These are phyloP conservation scores for Oryzias melastigma DNA, from an alignment of 2,113 vertebrate genomes.

Conservation along the genomic window DNA sequence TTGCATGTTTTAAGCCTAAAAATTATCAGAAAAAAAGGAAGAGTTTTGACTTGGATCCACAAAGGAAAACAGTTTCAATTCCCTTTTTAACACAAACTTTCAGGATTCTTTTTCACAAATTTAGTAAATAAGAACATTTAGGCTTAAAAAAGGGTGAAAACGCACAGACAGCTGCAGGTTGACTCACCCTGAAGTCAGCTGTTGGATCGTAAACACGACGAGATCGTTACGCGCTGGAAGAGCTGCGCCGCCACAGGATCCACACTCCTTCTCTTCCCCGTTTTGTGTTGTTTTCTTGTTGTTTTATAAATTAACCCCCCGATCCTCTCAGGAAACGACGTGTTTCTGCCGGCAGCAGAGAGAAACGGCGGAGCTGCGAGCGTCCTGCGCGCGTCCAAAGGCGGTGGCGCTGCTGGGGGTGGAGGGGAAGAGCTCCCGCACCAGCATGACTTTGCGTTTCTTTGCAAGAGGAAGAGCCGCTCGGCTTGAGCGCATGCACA, in stretches of 20 bases:
- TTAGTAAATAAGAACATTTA: no score
- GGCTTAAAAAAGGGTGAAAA: no score
- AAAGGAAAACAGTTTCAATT: constrained; percentile 15
- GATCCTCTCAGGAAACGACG: constrained; percentile 3
- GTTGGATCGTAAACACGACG: no score
- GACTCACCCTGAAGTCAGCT: no score
- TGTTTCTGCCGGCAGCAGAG: not conserved
- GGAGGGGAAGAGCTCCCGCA: constrained; percentile 35
- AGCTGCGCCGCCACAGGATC: no score
- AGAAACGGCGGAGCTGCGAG: constrained; percentile 1
- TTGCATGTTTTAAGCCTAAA: no score
- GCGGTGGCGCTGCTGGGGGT: not conserved
- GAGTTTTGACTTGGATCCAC: not conserved
- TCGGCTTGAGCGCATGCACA: constrained; percentile 15
- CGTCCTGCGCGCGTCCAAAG: constrained; percentile 12
- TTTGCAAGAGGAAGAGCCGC: not conserved
- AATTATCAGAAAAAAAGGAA: not conserved
- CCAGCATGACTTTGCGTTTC: constrained; percentile 75
- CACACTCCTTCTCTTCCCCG: no score
- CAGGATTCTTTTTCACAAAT: no score
- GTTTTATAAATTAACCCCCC: not conserved
- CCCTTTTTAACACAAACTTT: not conserved
- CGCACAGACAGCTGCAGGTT: no score
- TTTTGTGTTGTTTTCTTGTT: no score
- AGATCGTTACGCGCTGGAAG: no score